phyloP scores from a whole-genome alignment of 2,888 invertebrate genomes.

The Drosophila multiciliata region DNA sequence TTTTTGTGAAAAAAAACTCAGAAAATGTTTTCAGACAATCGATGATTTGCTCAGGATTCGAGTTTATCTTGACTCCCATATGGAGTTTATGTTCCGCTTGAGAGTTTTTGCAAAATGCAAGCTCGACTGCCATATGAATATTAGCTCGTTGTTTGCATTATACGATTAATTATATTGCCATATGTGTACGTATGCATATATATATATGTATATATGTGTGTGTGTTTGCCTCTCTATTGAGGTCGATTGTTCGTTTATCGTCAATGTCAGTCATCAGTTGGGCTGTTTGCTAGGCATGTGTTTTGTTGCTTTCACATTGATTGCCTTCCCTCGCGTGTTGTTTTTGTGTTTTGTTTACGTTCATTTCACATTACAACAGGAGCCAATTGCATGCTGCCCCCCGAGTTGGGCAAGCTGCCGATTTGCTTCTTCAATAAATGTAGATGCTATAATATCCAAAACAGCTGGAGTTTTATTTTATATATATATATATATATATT shows the following conservation, averaged over 20 bases:
- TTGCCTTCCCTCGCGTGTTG: constrained; percentile 41
- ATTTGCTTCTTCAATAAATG: constrained; percentile 24
- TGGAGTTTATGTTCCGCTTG: background rate
- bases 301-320: constrained; percentile 70
- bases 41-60: background rate
- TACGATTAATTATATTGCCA: background rate
- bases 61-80: background rate
- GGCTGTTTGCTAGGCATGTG: constrained; percentile 52
- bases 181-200: background rate
- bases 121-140: background rate
- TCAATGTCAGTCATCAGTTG: constrained; percentile 74
- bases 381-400: constrained; percentile 16
- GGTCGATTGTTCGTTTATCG: constrained; percentile 77
- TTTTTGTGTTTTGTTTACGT: constrained; percentile 53
- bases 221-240: constrained; percentile 59
- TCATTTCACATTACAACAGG: constrained; percentile 34
- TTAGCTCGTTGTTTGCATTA: background rate
- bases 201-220: constrained; percentile 1
- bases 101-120: background rate
- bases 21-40: too few relatives aligned
- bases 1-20: too few relatives aligned
- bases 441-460: constrained; percentile 40
- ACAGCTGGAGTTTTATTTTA: constrained; percentile 43
- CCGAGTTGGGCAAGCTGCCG: constrained; percentile 15
- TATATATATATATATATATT: background rate